Evolutionary conservation across 92 coral and sea anemone genomes (phyloP), one percentile per base, ranked within the genome.

Genomic region (Palythoa caribaeorum): DNA sequence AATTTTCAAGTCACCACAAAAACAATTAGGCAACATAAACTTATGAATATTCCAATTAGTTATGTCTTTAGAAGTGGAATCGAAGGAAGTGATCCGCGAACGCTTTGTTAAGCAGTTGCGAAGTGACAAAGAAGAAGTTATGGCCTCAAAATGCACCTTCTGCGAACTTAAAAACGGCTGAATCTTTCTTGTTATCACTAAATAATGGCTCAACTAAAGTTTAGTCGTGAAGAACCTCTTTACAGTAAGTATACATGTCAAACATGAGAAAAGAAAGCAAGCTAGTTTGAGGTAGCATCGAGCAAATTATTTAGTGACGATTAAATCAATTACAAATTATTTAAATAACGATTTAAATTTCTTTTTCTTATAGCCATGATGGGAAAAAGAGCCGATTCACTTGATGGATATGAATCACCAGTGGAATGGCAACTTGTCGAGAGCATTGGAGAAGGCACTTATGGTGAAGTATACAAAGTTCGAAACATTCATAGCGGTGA

Each of bases 401-500:
- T 97, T 9, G 90, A 93, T 77, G 94, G 83, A 62, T 92, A 95
- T 19, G 86, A 90, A 36, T 71, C 98, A 11, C 99, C 99, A 5
- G 96, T 83, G 53, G 96, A 94, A 4, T 97, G 98, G 99, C 91
- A 97, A 76, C 90, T 95, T 9, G 93, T 95, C 53, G 99, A 95
- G 37, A 95, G 98, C 60, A 91, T 97, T 38, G 99, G 99, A 1
- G 99, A 97, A 83, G 99, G 99, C 17, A 95, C 98, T 35, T 97
- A 94, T 10, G 98, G 99, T 7, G 94, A 93, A 38, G 99, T 97
- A 9, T 94, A 89, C 90, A 97, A 94, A 86, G 92, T 94, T 21
- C 88, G 92, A 55, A 97, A 93, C 59, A 75, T 83, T 17, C 85
- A 83, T 16, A 91, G 95, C 5, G 97, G 96, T 11, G 94, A 97